phyloP scores from a whole-genome alignment of 2,888 invertebrate genomes.

The Amiota mariae region DNA sequence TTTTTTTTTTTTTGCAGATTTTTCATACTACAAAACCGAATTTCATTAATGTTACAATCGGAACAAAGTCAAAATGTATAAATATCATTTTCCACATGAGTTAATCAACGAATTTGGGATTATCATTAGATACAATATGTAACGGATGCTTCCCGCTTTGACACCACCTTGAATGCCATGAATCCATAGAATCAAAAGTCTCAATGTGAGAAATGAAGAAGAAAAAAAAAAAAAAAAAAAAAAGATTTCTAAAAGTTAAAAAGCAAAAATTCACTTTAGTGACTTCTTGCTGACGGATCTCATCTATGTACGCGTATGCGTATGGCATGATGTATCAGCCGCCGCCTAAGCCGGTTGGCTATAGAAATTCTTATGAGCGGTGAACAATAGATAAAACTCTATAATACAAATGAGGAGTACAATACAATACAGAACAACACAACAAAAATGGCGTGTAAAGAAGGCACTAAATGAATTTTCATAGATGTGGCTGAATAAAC shows the following conservation, averaged over 20 bases:
- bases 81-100: too few species aligned
- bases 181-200: too few species aligned
- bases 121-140: too few species aligned
- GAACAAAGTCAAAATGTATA: too few species aligned
- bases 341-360: constrained; percentile 33
- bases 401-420: too few species aligned
- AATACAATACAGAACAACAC: neutral
- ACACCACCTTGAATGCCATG: too few species aligned
- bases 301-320: constrained; percentile 32
- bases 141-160: too few species aligned
- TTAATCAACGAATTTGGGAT: too few species aligned
- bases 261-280: constrained; percentile 70
- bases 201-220: too few species aligned
- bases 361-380: constrained; percentile 52
- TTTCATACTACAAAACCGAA: too few species aligned
- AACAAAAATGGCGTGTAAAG: constrained; percentile 38
- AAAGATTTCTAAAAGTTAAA: constrained; percentile 67
- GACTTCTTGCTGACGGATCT: constrained; percentile 64
- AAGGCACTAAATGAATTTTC: constrained; percentile 52
- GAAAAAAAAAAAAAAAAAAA: neutral
- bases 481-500: constrained; percentile 61
- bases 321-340: neutral
- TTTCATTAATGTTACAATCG: too few species aligned
- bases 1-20: too few species aligned
- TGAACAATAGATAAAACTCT: constrained; percentile 40